A percentile compares a stretch with the other conserved stretches of the same genome.
Evolutionary conservation across 2,888 invertebrate species (phyloP).

Genomic region (Sylvicola cinctus): DNA sequence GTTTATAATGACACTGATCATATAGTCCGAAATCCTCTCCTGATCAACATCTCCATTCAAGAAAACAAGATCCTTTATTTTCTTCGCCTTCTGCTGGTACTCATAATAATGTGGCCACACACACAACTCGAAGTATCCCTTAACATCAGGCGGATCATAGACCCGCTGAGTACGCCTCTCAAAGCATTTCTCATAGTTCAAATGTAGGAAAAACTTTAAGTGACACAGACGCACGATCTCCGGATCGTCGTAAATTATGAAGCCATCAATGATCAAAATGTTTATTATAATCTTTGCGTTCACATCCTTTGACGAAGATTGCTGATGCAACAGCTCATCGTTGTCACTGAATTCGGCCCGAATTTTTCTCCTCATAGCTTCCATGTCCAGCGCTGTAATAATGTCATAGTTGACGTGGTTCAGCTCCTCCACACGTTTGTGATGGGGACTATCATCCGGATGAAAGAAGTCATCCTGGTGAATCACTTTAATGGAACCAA

Average conservation of each 20-base stretch:
- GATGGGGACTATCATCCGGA: conserved; percentile 40
- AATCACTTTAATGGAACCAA: conserved; percentile 30
- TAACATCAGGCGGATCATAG: conserved; percentile 76
- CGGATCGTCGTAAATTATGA: conserved; percentile 47
- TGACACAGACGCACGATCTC: conserved; percentile 45
- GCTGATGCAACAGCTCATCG: conserved; percentile 6
- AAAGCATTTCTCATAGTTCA: conserved; percentile 45
- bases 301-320: conserved; percentile 8
- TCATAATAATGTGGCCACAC: conserved; percentile 78
- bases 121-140: conserved; percentile 68
- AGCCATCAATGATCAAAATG: conserved; percentile 55
- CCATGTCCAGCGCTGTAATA: conserved; percentile 49
- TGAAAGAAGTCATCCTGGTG: conserved; percentile 62
- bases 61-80: conserved; percentile 19
- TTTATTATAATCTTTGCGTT: conserved; percentile 18
- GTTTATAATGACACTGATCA: conserved; percentile 2
- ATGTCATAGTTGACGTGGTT: conserved; percentile 60
- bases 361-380: conserved; percentile 41
- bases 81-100: conserved; percentile 28
- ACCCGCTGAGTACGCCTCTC: conserved; percentile 34
- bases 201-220: conserved; percentile 50
- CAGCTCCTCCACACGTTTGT: conserved; percentile 38
- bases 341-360: conserved; percentile 18
- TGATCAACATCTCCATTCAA: conserved; percentile 21
- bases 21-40: conserved; percentile 15